Base-by-base conservation (phyloP, 2,888 invertebrate genomes). In the Drosophila pseudotakahashii region DNA sequence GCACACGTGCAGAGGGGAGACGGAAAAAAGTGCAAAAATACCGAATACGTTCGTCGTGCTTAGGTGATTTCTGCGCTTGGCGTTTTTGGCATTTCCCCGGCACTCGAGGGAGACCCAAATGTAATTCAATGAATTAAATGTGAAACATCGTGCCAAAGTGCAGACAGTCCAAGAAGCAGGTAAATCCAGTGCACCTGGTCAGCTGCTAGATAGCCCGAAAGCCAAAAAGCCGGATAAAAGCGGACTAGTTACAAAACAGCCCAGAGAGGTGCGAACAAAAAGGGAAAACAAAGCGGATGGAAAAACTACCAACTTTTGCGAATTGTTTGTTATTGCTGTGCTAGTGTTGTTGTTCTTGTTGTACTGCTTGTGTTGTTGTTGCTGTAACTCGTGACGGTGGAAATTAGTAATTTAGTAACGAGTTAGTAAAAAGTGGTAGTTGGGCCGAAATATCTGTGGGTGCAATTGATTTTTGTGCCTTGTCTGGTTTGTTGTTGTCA, bases 311-410 rank as follows among this genome's bases (percentile, higher is more conserved):
- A 19, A 52, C 52, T 30, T 19, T 36, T 45, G 48, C 50, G 19
- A 44, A 30, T 32, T 68, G 67, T 67, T 67, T 68, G 67, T 69
- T 69, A 45, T 68, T 68, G 64, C 32, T 48, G 32, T 47, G 47
- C 50, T 6, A 10, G 48, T 55, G 30, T 13, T 41, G 47, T 41
- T 62, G 64, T 66, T 66, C 36, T 64, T 67, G 60, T n/a, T 30
- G 42, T 47, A n/a, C 36, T 19, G 26, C 44, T 45, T 37, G 44
- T 42, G 30, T 23, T 45, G 57, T 19, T 48, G 39, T 30, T 32
- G 55, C 32, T 39, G 37, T 66, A 30, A 32, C 64, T 66, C 66
- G 64, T 66, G 64, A 66, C 64, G 39, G 23, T 45, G 36, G 19
- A 64, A 64, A 64, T 64, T 51, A 39, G 64, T 45, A 52, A 64